A percentile compares a stretch with the other conserved stretches of the same genome.
Conservation (phyloP, 2,888 invertebrate genomes). For the Oligia strigilis region DNA sequence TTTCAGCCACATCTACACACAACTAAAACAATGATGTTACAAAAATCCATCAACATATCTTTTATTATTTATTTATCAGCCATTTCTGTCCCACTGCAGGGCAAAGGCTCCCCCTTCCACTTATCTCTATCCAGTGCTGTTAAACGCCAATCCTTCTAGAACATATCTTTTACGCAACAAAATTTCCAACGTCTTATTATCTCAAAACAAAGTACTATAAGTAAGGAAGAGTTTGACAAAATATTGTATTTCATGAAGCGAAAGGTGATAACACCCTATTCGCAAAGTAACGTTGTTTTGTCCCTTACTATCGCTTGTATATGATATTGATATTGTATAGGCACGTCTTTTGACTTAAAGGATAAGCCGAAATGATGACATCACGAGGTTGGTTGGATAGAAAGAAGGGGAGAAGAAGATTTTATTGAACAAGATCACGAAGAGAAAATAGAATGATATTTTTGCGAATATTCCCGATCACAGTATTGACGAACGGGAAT, state of each 20-base stretch:
- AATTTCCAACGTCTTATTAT: constrained; percentile 19
- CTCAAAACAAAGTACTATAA: constrained; percentile 24
- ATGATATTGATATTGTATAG: background rate
- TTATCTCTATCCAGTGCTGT: no score
- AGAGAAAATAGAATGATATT: background rate
- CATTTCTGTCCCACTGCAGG: no score
- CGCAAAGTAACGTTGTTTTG: constrained; percentile 22
- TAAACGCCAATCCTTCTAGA: no score
- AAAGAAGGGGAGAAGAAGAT: background rate
- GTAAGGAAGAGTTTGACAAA: constrained; percentile 28
- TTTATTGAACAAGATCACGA: background rate
- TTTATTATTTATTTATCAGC: background rate
- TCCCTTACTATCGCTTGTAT: constrained; percentile 15
- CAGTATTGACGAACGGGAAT: background rate
- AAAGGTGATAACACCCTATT: constrained; percentile 26
- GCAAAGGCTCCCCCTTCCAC: no score
- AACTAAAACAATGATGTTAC: background rate
- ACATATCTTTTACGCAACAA: constrained; percentile 33
- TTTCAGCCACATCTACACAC: background rate
- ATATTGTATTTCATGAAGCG: constrained; percentile 37
- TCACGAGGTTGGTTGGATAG: background rate
- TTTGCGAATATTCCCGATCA: background rate
- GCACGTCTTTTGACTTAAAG: background rate
- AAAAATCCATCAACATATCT: constrained; percentile 21
- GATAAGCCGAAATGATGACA: constrained; percentile 18